Percentiles rank a stretch among this genome's conserved stretches.
These are phyloP conservation scores for Trachelipus rathkii DNA, from an alignment of 1,140 invertebrate genomes.

Conservation along the genomic window DNA sequence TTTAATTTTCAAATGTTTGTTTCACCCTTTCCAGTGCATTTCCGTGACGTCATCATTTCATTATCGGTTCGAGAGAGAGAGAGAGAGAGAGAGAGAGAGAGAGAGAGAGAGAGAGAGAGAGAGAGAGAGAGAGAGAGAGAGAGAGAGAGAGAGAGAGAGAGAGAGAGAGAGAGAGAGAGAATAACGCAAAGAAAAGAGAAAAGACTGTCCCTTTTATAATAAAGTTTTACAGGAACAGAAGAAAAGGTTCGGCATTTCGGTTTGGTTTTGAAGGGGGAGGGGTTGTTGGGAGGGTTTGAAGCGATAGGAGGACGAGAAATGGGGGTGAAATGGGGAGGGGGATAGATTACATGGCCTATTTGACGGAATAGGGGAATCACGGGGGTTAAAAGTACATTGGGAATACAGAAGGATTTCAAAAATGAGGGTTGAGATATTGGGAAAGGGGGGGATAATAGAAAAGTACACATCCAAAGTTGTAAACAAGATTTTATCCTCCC, in stretches of 20 bases:
- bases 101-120: too few species aligned
- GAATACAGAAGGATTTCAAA: not conserved
- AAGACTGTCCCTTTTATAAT: not conserved
- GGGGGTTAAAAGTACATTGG: not conserved
- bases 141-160: too few species aligned
- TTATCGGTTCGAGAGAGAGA: not conserved
- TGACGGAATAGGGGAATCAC: too few species aligned
- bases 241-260: slow-evolving; percentile 6
- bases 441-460: too few species aligned
- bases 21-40: not conserved
- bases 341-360: not conserved
- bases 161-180: too few species aligned
- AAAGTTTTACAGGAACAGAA: not conserved
- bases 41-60: not conserved
- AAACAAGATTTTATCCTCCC: not conserved
- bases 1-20: not conserved
- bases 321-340: not conserved
- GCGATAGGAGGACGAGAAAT: not conserved
- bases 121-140: too few species aligned
- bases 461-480: not conserved
- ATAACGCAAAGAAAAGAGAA: not conserved
- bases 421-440: too few species aligned
- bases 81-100: not conserved
- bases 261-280: slow-evolving; percentile 1
- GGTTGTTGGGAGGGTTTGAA: not conserved